These are phyloP conservation scores for Drosophila diplacantha DNA, from an alignment of 2,888 invertebrate genomes.

Conservation along the genomic window DNA sequence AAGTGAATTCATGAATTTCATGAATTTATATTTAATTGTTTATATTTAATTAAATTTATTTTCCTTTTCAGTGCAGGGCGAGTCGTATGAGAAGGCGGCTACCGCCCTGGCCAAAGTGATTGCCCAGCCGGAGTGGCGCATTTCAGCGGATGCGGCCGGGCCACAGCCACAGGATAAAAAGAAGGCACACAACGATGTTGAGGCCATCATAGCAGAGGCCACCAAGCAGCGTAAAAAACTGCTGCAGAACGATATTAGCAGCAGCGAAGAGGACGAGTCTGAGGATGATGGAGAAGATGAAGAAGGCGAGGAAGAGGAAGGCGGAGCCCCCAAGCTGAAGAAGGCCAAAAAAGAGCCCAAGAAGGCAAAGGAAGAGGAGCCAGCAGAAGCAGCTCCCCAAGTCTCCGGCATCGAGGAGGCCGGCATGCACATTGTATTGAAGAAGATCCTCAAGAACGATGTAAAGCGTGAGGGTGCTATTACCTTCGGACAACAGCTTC, in stretches of 20 bases:
- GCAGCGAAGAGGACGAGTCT: conserved; percentile 9
- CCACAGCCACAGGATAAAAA: conserved; percentile 39
- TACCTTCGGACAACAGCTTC: conserved; percentile 81
- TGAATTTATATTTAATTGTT: neutral
- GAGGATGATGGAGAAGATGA: conserved; percentile 4
- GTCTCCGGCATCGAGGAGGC: conserved; percentile 83
- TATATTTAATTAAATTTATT: neutral
- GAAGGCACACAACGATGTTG: conserved; percentile 60
- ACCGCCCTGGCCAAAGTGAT: conserved; percentile 78
- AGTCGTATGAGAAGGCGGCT: conserved; percentile 78
- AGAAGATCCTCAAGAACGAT: conserved; percentile 85
- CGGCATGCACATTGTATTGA: conserved; percentile 86
- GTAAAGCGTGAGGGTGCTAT: conserved; percentile 78
- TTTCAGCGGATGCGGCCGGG: conserved; percentile 65
- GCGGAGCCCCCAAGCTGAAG: conserved; percentile 19
- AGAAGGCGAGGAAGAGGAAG: conserved; percentile 6
- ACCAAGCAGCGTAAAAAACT: conserved; percentile 63
- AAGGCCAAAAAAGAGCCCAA: conserved; percentile 34
- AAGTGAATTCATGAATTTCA: conserved; percentile 75
- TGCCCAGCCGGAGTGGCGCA: conserved; percentile 79
- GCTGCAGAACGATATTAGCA: conserved; percentile 25
- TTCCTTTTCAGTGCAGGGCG: conserved; percentile 68
- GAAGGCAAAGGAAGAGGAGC: conserved; percentile 9
- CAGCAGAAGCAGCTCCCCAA: conserved; percentile 6
- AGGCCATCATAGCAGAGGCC: conserved; percentile 64